Evolutionary conservation across 2,113 vertebrate genomes (phyloP).

Genomic region (Syngnathus floridae): DNA sequence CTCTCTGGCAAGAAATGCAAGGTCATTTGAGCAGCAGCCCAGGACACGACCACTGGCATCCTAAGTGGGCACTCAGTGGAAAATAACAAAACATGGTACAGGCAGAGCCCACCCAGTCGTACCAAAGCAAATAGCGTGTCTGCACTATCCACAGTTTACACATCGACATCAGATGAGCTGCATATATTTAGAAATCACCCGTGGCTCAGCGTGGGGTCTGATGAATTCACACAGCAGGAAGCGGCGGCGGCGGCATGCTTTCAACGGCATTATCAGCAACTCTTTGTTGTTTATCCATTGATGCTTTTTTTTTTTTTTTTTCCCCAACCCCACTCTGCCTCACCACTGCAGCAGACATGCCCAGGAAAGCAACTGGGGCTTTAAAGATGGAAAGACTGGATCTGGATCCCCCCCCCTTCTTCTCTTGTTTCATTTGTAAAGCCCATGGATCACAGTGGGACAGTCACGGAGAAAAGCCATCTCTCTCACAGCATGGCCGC

Average conservation of each 20-base stretch:
- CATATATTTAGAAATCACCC: constrained; percentile 60
- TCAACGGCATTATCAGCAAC: constrained; percentile 53
- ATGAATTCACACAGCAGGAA: constrained; percentile 61
- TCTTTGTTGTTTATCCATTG: constrained; percentile 59
- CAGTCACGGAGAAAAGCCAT: constrained; percentile 72
- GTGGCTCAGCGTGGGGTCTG: constrained; percentile 50
- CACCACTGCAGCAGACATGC: constrained; percentile 45
- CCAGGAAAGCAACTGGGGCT: constrained; percentile 48
- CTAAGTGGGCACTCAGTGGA: constrained; percentile 58
- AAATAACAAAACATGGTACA: constrained; percentile 42
- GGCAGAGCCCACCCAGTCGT: constrained; percentile 47
- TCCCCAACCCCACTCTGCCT: constrained; percentile 6
- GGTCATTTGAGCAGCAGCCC: constrained; percentile 50
- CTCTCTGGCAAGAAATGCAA: constrained; percentile 51
- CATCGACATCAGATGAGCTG: constrained; percentile 55
- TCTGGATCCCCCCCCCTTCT: constrained; percentile 28
- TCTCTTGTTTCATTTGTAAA: constrained; percentile 59
- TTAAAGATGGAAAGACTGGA: constrained; percentile 45
- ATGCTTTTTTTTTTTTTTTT: constrained; percentile 3
- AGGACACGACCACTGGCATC: constrained; percentile 43
- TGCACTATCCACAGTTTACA: constrained; percentile 45
- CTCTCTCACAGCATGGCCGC: constrained; percentile 69
- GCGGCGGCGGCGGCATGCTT: constrained; percentile 41
- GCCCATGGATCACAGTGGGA: constrained; percentile 55
- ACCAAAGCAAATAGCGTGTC: constrained; percentile 26